phyloP scores from a whole-genome alignment of 2,113 vertebrate species.

The Chloebia gouldiae region DNA sequence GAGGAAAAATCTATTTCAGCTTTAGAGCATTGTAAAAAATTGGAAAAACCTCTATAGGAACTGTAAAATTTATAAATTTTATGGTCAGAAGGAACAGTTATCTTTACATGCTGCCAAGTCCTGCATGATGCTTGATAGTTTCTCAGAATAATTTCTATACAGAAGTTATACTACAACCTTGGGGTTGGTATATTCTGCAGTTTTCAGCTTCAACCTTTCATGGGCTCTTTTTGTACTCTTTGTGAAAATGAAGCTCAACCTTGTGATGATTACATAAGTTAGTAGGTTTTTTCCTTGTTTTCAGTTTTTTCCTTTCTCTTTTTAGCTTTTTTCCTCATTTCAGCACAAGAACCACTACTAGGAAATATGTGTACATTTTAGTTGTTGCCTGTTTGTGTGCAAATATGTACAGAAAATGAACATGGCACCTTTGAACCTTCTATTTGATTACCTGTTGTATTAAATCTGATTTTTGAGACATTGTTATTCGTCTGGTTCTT shows the following conservation, averaged over 20 bases:
- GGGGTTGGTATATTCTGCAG: background rate
- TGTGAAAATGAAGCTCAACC: background rate
- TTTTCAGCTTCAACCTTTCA: background rate
- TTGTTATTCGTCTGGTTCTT: background rate
- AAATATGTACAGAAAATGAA: background rate
- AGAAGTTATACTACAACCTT: background rate
- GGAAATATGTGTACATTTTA: background rate
- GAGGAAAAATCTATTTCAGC: background rate
- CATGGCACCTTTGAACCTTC: background rate
- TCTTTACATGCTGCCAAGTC: background rate
- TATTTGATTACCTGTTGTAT: background rate
- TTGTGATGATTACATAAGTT: background rate
- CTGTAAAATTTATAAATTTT: background rate
- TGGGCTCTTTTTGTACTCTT: background rate
- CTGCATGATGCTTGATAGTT: background rate
- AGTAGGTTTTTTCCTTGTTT: background rate
- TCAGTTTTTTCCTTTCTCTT: accelerated
- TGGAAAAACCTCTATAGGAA: background rate
- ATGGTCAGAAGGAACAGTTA: background rate
- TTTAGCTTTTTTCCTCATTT: background rate
- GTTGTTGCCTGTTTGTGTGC: background rate
- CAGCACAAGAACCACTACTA: background rate
- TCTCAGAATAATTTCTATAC: background rate
- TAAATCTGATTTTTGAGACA: background rate
- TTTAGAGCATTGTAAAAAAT: background rate